Conservation (phyloP, 2,113 vertebrate genomes). For the Stictonetta naevosa region DNA sequence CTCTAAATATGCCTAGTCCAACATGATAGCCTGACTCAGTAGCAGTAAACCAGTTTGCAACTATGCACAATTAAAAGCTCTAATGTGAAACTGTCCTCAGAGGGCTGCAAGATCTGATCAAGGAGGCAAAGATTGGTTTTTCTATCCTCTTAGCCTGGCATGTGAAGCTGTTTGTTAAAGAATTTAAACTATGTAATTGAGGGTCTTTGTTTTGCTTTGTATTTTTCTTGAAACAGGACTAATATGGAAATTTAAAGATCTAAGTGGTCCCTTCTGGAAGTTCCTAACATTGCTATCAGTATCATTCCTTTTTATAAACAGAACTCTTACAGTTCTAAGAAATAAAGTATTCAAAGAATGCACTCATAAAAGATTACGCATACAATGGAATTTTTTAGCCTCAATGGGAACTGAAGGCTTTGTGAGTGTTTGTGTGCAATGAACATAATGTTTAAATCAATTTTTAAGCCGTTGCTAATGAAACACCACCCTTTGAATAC, state of each 20-base stretch:
- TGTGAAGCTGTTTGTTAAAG: conserved; percentile 78
- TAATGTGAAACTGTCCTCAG: conserved; percentile 46
- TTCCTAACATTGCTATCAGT: conserved; percentile 82
- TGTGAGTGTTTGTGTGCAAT: conserved; percentile 29
- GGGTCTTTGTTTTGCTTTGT: conserved; percentile 65
- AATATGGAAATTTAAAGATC: conserved; percentile 84
- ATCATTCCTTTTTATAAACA: conserved; percentile 81
- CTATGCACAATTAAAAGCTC: not conserved
- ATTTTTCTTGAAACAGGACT: conserved; percentile 77
- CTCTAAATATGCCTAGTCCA: not conserved
- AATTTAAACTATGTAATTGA: conserved; percentile 82
- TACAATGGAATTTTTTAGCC: conserved; percentile 77
- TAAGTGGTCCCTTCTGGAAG: conserved; percentile 79
- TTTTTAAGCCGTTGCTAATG: conserved; percentile 44
- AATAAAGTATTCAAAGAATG: conserved; percentile 83
- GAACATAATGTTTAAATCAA: conserved; percentile 55
- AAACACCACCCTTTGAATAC: not conserved
- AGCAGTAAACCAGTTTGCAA: not conserved
- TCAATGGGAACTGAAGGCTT: conserved; percentile 73
- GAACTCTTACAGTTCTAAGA: conserved; percentile 76
- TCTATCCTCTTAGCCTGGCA: conserved; percentile 78
- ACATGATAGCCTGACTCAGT: not conserved
- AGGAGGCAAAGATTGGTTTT: conserved; percentile 68
- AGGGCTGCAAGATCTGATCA: conserved; percentile 68
- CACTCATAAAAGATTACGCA: conserved; percentile 76